These are phyloP conservation scores for Flexamia atlantica DNA, from an alignment of 2,888 invertebrate genomes.

Conservation along the genomic window DNA sequence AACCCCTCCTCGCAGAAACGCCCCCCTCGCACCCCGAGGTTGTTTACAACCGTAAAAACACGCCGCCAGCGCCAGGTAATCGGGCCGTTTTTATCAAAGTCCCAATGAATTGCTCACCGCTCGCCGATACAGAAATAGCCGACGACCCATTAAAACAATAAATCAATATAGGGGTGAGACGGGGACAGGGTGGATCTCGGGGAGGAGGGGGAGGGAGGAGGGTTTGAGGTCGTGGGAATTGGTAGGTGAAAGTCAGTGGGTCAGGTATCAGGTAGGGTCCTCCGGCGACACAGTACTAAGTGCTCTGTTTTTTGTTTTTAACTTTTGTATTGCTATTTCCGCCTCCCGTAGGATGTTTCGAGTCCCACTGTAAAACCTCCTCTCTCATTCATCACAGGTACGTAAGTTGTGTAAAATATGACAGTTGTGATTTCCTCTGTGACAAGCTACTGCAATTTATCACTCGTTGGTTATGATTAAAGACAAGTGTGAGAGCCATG, in stretches of 20 bases:
- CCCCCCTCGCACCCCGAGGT: not conserved
- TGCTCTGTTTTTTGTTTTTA: not conserved
- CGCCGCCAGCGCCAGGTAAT: conserved; percentile 37
- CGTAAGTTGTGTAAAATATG: too few relatives aligned
- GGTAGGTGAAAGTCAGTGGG: conserved; percentile 38
- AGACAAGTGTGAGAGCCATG: not conserved
- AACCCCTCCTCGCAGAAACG: not conserved
- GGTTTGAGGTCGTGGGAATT: conserved; percentile 30
- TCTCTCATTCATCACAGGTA: too few relatives aligned
- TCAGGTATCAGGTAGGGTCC: conserved; percentile 13
- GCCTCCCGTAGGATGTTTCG: too few relatives aligned
- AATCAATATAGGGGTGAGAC: conserved; percentile 43
- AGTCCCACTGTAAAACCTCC: too few relatives aligned
- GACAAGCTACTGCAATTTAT: not conserved
- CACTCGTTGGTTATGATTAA: conserved; percentile 11
- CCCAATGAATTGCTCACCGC: conserved; percentile 11
- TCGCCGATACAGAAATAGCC: conserved; percentile 47
- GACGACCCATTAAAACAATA: conserved; percentile 55
- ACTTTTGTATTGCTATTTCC: too few relatives aligned
- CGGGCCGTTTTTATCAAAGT: conserved; percentile 12
- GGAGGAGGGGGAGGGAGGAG: conserved; percentile 4
- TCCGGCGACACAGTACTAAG: not conserved
- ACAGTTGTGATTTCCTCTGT: not conserved
- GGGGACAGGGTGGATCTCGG: conserved; percentile 1
- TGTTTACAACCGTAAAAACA: conserved; percentile 14